These are phyloP conservation scores for Picathartes gymnocephalus DNA, from an alignment of 2,113 vertebrate genomes.

Conservation along the genomic window DNA sequence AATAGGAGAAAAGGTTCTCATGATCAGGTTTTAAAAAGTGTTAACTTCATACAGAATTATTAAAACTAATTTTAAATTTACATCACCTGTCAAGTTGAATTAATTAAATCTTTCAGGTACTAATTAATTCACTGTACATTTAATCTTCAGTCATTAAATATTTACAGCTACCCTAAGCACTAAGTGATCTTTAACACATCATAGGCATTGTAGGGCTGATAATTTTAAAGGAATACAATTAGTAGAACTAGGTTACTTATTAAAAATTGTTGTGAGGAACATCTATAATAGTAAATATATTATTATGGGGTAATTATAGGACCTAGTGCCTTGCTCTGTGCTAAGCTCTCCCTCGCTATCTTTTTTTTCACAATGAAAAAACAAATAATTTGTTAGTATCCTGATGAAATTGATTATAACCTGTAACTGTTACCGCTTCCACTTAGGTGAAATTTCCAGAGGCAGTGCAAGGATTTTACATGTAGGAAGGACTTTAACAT, in stretches of 20 bases:
- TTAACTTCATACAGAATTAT: slow-evolving; percentile 32
- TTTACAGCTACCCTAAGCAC: slow-evolving; percentile 59
- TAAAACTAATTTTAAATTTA: slow-evolving; percentile 46
- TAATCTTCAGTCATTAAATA: slow-evolving; percentile 56
- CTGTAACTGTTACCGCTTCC: not conserved
- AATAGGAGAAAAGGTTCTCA: not conserved
- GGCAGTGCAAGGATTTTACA: not conserved
- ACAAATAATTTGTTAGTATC: not conserved
- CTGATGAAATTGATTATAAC: not conserved
- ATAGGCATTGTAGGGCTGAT: not conserved
- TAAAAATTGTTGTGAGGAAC: not conserved
- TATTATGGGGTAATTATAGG: not conserved
- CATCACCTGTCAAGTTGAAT: slow-evolving; percentile 3
- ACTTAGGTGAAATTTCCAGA: not conserved
- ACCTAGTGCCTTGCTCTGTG: not conserved
- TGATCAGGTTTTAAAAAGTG: not conserved
- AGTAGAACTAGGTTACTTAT: not conserved
- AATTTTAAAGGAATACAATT: not conserved
- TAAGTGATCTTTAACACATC: not conserved
- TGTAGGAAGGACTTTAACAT: not conserved
- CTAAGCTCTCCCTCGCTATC: not conserved
- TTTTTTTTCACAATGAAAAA: not conserved
- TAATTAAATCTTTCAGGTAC: slow-evolving; percentile 56
- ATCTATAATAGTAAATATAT: not conserved
- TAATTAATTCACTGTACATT: slow-evolving; percentile 29